These are phyloP conservation scores for Nipponia nippon DNA, from an alignment of 2,113 vertebrate genomes.

Conservation along the genomic window DNA sequence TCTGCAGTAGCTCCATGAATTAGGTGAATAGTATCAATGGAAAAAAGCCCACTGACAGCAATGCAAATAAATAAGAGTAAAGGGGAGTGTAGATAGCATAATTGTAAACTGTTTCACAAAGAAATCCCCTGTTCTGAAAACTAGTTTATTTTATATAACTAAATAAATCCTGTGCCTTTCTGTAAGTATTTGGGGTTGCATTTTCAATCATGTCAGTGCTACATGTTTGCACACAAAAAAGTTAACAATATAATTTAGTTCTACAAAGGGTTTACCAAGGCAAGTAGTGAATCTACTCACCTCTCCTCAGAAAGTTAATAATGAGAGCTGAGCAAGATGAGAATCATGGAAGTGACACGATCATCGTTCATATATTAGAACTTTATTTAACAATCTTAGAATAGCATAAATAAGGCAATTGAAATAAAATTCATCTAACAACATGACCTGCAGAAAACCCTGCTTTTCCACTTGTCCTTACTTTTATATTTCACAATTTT, in stretches of 20 bases:
- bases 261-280: background rate
- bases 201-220: background rate
- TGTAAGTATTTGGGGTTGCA: background rate
- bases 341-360: background rate
- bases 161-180: background rate
- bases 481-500: background rate
- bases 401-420: background rate
- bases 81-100: background rate
- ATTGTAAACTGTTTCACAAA: background rate
- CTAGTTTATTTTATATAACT: background rate
- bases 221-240: background rate
- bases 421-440: background rate
- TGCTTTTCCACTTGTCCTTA: background rate
- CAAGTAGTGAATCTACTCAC: background rate
- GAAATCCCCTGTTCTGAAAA: background rate
- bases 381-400: background rate
- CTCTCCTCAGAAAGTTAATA: background rate
- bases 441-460: background rate
- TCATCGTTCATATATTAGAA: background rate
- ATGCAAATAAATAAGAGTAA: background rate
- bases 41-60: background rate
- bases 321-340: background rate
- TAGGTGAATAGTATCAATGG: background rate
- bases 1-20: background rate
- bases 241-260: background rate